These are phyloP conservation scores for Ophiodon elongatus DNA, from an alignment of 2,113 vertebrate species.

Conservation along the genomic window DNA sequence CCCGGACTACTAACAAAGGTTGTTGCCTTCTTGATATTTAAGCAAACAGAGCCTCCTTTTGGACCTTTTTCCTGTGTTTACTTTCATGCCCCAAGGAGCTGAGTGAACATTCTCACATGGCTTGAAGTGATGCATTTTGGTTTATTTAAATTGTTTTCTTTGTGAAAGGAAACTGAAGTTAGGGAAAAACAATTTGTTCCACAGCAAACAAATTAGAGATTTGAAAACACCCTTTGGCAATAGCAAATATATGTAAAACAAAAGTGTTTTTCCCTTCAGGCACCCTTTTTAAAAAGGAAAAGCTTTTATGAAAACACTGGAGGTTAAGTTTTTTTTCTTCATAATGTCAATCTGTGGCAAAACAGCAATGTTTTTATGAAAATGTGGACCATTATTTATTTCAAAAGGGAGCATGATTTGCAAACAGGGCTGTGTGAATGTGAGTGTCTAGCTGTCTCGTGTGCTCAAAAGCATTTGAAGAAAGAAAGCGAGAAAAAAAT, in stretches of 20 bases:
- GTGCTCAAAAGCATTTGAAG: constrained; percentile 14
- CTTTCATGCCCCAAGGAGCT: neutral
- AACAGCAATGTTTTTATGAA: neutral
- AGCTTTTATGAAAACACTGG: neutral
- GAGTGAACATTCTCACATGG: neutral
- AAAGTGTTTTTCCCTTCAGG: neutral
- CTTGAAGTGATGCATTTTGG: neutral
- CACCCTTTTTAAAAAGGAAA: neutral
- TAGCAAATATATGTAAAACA: neutral
- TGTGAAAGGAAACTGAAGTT: neutral
- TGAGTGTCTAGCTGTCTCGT: neutral
- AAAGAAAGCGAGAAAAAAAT: neutral
- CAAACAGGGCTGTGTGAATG: neutral
- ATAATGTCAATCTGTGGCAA: neutral
- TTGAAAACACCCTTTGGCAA: neutral
- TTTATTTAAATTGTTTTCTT: neutral
- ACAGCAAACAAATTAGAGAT: neutral
- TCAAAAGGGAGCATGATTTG: neutral
- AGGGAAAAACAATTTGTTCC: neutral
- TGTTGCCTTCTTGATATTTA: neutral
- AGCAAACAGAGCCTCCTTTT: neutral
- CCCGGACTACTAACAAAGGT: neutral
- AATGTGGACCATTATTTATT: neutral
- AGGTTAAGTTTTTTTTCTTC: neutral
- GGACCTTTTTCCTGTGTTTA: neutral